Conservation (phyloP, 2,113 vertebrate species). For the Calidris pugnax region DNA sequence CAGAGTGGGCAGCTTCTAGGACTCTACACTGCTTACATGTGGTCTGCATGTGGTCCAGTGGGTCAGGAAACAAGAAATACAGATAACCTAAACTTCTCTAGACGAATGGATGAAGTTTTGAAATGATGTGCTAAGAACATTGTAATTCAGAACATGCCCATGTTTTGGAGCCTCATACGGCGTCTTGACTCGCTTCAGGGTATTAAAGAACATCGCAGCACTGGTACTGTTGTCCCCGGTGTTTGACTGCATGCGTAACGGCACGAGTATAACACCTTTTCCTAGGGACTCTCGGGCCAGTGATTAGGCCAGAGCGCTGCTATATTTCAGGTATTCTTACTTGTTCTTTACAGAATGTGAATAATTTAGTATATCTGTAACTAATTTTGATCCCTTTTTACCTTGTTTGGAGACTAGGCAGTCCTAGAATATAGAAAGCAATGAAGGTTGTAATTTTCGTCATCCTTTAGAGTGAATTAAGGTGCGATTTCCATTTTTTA, state of each 20-base stretch:
- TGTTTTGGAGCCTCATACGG: neutral
- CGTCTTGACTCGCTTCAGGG: neutral
- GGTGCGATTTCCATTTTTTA: neutral
- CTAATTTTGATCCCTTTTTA: neutral
- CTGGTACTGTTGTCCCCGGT: fast-evolving
- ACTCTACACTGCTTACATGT: neutral
- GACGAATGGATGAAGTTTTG: neutral
- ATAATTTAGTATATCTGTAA: neutral
- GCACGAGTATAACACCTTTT: neutral
- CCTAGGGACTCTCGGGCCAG: neutral
- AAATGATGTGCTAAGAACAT: neutral
- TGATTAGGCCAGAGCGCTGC: neutral
- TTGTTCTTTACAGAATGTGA: neutral
- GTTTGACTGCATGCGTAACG: neutral
- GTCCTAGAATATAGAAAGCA: neutral
- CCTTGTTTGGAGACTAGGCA: neutral
- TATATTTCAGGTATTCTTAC: neutral
- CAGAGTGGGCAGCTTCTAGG: neutral
- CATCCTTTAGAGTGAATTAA: neutral
- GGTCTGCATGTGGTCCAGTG: neutral
- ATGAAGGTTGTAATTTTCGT: neutral
- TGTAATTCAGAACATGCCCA: neutral
- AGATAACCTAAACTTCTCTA: neutral
- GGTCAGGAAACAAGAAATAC: neutral
- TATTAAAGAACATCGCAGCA: neutral